These are phyloP conservation scores for Phrynocephalus vlangalii DNA, from an alignment of 2,797 vertebrate species.

Conservation along the genomic window DNA sequence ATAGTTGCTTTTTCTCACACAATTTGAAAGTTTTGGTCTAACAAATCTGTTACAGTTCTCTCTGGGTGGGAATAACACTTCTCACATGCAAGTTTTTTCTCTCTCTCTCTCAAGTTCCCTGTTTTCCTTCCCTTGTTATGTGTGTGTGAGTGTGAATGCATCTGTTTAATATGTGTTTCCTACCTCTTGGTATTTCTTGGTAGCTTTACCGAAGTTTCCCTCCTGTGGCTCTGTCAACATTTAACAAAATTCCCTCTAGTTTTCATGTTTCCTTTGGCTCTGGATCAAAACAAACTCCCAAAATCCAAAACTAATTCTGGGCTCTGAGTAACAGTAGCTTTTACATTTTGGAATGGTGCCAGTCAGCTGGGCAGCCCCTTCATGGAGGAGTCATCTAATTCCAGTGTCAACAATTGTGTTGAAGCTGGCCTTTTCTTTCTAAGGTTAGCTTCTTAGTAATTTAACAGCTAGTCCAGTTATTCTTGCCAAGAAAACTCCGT, in stretches of 20 bases:
- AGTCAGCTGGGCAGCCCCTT: constrained; percentile 67
- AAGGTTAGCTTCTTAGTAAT: constrained; percentile 66
- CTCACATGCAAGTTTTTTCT: not conserved
- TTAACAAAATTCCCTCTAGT: constrained; percentile 75
- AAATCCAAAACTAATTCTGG: constrained; percentile 77
- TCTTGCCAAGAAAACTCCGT: too few species aligned
- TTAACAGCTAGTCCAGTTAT: constrained; percentile 55
- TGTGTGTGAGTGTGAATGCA: not conserved
- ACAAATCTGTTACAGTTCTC: not conserved
- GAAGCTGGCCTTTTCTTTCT: constrained; percentile 68
- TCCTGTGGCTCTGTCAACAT: constrained; percentile 70
- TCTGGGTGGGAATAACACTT: not conserved
- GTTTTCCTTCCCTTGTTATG: constrained; percentile 11
- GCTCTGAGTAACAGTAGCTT: constrained; percentile 77
- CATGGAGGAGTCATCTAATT: constrained; percentile 70
- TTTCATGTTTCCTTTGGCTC: constrained; percentile 76
- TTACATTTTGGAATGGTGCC: constrained; percentile 74
- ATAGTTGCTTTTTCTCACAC: too few species aligned
- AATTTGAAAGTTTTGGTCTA: not conserved
- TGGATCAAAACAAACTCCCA: constrained; percentile 75
- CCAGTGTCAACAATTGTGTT: constrained; percentile 71
- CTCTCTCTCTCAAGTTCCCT: constrained; percentile 34
- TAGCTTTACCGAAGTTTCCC: constrained; percentile 55
- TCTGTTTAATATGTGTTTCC: constrained; percentile 20
- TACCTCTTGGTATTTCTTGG: constrained; percentile 44